A percentile compares a stretch with the other conserved stretches of the same genome.
phyloP scores from a whole-genome alignment of 1,140 invertebrate genomes.

The Apis laboriosa region DNA sequence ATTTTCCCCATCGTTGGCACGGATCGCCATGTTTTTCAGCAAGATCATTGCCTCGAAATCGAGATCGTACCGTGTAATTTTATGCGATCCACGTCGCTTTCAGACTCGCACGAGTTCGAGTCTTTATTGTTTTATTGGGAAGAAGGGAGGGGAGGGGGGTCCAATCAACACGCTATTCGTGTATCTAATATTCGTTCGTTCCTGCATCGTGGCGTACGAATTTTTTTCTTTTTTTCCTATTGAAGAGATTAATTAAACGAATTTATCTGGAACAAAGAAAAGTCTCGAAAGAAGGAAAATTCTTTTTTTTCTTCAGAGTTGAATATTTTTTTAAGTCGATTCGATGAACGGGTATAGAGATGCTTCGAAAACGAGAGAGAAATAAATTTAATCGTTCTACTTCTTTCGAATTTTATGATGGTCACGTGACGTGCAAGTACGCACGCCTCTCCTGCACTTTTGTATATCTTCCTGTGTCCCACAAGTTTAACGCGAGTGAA shows the following conservation, averaged over 20 bases:
- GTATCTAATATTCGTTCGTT: conserved; percentile 36
- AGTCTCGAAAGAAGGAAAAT: conserved; percentile 22
- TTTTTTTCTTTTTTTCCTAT: neutral
- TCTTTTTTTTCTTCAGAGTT: no score
- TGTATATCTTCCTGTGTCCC: no score
- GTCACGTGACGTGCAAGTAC: no score
- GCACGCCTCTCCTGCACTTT: no score
- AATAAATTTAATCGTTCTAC: no score
- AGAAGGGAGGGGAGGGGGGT: neutral
- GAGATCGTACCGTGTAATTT: conserved; percentile 55
- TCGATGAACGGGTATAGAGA: no score
- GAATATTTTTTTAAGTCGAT: no score
- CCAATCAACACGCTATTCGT: neutral
- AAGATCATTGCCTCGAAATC: conserved; percentile 54
- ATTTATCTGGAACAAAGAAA: no score
- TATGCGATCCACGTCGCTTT: conserved; percentile 23
- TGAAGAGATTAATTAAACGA: no score
- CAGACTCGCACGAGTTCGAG: conserved; percentile 3
- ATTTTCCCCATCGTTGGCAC: neutral
- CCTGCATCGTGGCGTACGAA: neutral
- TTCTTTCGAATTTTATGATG: no score
- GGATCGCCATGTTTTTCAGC: conserved; percentile 27
- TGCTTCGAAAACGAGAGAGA: no score
- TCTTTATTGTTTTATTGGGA: conserved; percentile 35
- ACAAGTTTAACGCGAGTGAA: no score